These are phyloP conservation scores for Amia ocellicauda DNA, from an alignment of 2,113 vertebrate species.

Conservation along the genomic window DNA sequence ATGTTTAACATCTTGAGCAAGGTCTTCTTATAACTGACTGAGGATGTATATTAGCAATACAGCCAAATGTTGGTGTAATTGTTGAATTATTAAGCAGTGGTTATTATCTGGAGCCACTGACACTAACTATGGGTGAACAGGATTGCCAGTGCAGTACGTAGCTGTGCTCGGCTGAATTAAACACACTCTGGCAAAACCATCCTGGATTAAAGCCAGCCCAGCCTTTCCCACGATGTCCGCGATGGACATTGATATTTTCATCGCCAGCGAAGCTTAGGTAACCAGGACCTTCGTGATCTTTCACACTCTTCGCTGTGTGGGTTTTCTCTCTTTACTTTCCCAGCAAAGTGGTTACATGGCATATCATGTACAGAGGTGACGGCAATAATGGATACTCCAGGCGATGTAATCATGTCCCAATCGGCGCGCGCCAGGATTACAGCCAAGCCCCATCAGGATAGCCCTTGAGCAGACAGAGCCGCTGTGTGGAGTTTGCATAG, in stretches of 20 bases:
- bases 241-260: not conserved
- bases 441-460: not conserved
- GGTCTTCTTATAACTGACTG: too few species aligned
- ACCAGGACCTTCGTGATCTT: conserved; percentile 7
- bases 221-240: too few species aligned
- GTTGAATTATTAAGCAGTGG: too few species aligned
- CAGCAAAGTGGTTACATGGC: conserved; percentile 5
- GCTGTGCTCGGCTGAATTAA: too few species aligned
- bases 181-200: too few species aligned
- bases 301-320: not conserved
- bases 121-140: too few species aligned
- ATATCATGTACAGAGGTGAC: conserved; percentile 3
- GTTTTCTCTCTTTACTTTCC: not conserved
- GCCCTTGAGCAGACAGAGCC: not conserved
- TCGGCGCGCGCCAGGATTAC: not conserved
- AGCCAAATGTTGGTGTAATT: too few species aligned
- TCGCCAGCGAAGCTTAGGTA: conserved; percentile 1
- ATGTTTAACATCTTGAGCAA: too few species aligned
- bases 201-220: too few species aligned
- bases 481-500: not conserved
- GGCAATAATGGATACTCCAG: conserved; percentile 15
- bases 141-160: too few species aligned
- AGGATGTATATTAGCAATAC: too few species aligned
- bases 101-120: too few species aligned
- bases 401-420: conserved; percentile 17